A percentile compares a stretch with the other conserved stretches of the same genome.
These are phyloP conservation scores for Cirrhinus molitorella DNA, from an alignment of 2,797 vertebrate genomes.

Conservation along the genomic window DNA sequence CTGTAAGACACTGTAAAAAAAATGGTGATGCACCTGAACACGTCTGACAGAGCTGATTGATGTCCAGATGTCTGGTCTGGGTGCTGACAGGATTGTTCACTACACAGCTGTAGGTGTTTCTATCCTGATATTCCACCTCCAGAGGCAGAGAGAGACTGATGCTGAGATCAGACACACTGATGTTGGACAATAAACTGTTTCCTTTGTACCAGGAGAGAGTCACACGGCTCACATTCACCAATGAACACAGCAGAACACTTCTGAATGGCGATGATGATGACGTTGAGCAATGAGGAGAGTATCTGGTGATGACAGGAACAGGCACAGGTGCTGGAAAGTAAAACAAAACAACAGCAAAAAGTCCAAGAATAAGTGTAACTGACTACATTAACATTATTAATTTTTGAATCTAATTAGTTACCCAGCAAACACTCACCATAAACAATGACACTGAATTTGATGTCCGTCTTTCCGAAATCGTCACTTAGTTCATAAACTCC, in stretches of 20 bases:
- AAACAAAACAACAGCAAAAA: background rate
- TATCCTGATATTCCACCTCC: background rate
- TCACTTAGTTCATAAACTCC: background rate
- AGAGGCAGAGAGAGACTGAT: background rate
- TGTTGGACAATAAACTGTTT: background rate
- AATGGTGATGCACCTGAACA: background rate
- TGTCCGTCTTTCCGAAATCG: background rate
- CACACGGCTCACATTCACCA: background rate
- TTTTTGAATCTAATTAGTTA: too few relatives aligned
- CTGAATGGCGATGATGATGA: background rate
- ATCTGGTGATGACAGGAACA: background rate
- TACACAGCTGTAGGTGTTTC: background rate
- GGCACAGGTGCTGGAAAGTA: background rate
- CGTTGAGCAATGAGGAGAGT: background rate
- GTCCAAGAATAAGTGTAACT: too few relatives aligned
- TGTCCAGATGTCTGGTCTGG: background rate
- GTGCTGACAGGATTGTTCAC: background rate
- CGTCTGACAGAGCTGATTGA: background rate
- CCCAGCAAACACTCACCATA: too few relatives aligned
- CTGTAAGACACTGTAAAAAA: too few relatives aligned
- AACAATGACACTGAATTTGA: too few relatives aligned
- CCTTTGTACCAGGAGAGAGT: background rate
- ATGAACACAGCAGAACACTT: background rate
- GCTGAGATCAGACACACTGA: background rate
- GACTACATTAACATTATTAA: too few relatives aligned